Conservation (phyloP, 2,888 invertebrate species). For the Anticlea derivata region DNA sequence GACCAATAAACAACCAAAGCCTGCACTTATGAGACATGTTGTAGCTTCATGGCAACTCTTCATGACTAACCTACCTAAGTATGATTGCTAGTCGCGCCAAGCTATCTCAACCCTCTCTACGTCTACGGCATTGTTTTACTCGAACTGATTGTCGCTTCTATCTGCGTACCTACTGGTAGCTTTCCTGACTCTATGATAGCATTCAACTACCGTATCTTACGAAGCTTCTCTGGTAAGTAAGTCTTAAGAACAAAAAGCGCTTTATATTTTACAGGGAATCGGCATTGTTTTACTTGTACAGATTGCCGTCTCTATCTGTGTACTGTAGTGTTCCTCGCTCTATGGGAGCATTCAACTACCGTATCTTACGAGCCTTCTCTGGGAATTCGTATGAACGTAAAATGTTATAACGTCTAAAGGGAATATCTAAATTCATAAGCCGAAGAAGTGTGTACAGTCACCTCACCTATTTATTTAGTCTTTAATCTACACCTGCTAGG, state of each 20-base stretch:
- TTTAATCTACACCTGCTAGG: no score
- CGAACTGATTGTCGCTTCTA: neutral
- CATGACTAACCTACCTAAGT: neutral
- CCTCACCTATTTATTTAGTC: no score
- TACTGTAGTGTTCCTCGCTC: neutral
- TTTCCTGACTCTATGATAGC: conserved; percentile 10
- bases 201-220: conserved; percentile 24
- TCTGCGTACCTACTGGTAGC: no score
- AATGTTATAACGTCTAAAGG: conserved; percentile 24
- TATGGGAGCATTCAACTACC: conserved; percentile 21
- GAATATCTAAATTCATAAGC: conserved; percentile 22
- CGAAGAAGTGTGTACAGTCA: conserved; percentile 6
- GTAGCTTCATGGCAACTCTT: no score
- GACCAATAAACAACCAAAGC: no score
- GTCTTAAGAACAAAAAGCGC: no score
- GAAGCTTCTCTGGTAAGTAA: conserved; percentile 24
- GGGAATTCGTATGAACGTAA: conserved; percentile 25
- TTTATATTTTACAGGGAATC: no score
- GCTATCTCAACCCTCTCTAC: no score
- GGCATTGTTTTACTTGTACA: no score
- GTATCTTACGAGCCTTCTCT: conserved; percentile 23
- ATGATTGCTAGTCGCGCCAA: neutral
- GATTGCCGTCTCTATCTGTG: neutral
- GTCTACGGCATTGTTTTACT: no score
- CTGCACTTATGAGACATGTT: no score